Evolutionary conservation across 2,888 invertebrate species (phyloP), one percentile per base, ranked within the genome.

Genomic region (Palloptera scutellata): DNA sequence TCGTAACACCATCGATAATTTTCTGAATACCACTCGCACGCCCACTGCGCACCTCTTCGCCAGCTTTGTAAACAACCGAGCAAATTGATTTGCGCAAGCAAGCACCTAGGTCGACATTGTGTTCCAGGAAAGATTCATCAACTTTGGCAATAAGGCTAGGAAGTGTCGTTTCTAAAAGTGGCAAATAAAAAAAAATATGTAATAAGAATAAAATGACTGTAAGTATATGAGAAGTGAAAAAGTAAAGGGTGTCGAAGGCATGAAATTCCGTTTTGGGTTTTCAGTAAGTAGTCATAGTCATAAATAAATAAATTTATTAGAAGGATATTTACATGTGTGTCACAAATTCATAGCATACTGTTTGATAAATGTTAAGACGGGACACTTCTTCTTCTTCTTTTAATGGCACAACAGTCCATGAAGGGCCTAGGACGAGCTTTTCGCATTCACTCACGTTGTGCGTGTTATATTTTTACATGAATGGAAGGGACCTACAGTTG

Each of bases 71-170:
- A 5, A 87, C 84, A 15, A 85, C 78, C 66, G 85, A 82, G 72
- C 91, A 91, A 41, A 89, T 82, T 1, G 88, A 86, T 71, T 89
- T 86, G 78, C 90, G 89, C 78, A 89, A 82, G 74, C 91, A 91
- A 1, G 87, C 86, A 0, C 87, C 87, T 1, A 90, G 84, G 78
- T 91, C 89, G n/a, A 91, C 86, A 61, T 89, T 86, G 70, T 89
- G 86, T 61, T 87, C 86, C 0, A 86, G 82, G 42, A 90, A 80
- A 1, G 86, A 82, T 67, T 87, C 86, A 70, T 90, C 89, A 15
- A 90, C 79, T 48, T 84, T 83, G 11, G 84, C 81, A 73, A 89
- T 59, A 0, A 84, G 64, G 15, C 72, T 77, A 20, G 77, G 68
- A 20, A 84, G 61, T 3, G 72, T 72, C 8, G 80, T 79, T 54